phyloP scores from a whole-genome alignment of 2,113 vertebrate genomes.

The Bubalus kerabau region DNA sequence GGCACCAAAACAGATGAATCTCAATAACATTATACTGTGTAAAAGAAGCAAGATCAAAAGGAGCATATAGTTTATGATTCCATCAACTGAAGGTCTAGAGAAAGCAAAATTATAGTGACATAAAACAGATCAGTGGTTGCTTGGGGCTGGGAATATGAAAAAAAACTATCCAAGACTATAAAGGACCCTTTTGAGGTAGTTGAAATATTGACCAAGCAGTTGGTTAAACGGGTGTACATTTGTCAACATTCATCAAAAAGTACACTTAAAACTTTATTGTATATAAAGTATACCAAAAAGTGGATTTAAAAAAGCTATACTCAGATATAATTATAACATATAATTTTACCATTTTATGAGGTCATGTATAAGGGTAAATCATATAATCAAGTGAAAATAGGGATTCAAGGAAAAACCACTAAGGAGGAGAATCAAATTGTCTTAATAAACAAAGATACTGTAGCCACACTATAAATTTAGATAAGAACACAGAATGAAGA shows the following conservation, averaged over 20 bases:
- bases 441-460: neutral
- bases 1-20: neutral
- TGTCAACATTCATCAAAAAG: neutral
- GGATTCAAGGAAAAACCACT: neutral
- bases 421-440: slow-evolving; percentile 3
- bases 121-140: neutral
- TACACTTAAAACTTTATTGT: neutral
- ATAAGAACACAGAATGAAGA: neutral
- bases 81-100: neutral
- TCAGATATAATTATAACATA: neutral
- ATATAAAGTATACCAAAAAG: neutral
- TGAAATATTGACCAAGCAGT: neutral
- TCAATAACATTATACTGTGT: neutral
- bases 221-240: neutral
- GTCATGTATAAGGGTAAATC: neutral
- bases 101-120: neutral
- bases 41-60: neutral
- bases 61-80: neutral
- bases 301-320: neutral
- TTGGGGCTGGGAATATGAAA: neutral
- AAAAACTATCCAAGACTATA: neutral
- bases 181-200: neutral
- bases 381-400: neutral
- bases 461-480: neutral
- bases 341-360: neutral